Conservation (phyloP, 2,888 invertebrate genomes). For the Clusia tigrina region DNA sequence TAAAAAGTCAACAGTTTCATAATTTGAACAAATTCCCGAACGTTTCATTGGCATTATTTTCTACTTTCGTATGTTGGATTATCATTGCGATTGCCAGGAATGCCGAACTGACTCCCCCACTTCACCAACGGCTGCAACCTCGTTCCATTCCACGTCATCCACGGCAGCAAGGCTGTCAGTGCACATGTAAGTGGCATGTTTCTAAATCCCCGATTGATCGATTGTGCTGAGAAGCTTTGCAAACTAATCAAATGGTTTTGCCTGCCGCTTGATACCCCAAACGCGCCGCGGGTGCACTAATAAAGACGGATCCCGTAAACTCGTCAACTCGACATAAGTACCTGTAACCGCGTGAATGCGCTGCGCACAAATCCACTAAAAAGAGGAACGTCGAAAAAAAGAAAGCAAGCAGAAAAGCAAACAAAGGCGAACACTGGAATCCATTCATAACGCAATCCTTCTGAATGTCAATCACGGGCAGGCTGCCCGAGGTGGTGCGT, state of each 20-base stretch:
- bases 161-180: too few species aligned
- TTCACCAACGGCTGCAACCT: too few species aligned
- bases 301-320: constrained; percentile 26
- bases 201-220: constrained; percentile 52
- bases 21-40: too few species aligned
- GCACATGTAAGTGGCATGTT: constrained; percentile 47
- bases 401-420: constrained; percentile 14
- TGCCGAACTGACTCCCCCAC: too few species aligned
- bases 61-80: too few species aligned
- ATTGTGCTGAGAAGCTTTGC: constrained; percentile 46
- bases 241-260: constrained; percentile 24
- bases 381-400: neutral
- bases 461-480: constrained; percentile 52
- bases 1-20: too few species aligned
- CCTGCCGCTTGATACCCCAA: neutral
- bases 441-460: constrained; percentile 35
- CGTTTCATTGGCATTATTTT: too few species aligned
- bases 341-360: constrained; percentile 20
- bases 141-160: too few species aligned
- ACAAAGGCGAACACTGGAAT: neutral
- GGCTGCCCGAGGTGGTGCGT: constrained; percentile 18
- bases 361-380: neutral
- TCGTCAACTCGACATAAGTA: constrained; percentile 26
- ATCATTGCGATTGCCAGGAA: too few species aligned
- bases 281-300: constrained; percentile 22